Evolutionary conservation across 2,888 invertebrate species (phyloP).

Genomic region (Perizoma flavofasciatum): DNA sequence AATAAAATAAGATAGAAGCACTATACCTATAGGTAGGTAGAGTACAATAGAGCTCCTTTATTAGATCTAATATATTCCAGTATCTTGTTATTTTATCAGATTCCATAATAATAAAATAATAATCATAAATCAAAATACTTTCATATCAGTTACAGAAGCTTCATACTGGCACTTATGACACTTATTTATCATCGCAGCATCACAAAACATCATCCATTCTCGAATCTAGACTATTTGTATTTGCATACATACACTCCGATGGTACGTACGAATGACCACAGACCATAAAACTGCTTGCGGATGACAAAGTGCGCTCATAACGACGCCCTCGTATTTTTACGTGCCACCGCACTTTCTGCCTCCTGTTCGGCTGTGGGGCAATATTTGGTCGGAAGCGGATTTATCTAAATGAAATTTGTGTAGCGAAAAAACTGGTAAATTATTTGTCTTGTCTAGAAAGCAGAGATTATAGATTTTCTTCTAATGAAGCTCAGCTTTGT

Average conservation of each 20-base stretch:
- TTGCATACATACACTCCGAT: constrained; percentile 36
- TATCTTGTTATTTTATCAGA: no score
- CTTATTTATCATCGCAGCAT: background rate
- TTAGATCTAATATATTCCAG: no score
- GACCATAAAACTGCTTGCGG: constrained; percentile 63
- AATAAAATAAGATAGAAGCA: no score
- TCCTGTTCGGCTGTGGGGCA: constrained; percentile 35
- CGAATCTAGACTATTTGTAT: constrained; percentile 40
- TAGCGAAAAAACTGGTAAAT: constrained; percentile 15
- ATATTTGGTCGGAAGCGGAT: constrained; percentile 26
- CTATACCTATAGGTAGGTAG: no score
- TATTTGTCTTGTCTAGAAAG: background rate
- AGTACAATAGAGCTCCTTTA: no score
- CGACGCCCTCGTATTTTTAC: constrained; percentile 66
- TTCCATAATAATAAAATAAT: no score
- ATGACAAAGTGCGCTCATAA: constrained; percentile 69
- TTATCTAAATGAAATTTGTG: constrained; percentile 13
- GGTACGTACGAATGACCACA: constrained; percentile 49
- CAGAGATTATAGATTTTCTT: background rate
- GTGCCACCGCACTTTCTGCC: constrained; percentile 59
- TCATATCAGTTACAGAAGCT: no score
- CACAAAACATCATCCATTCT: constrained; percentile 22
- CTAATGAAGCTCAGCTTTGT: background rate
- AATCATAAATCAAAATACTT: no score
- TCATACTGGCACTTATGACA: no score